phyloP scores from a whole-genome alignment of 2,113 vertebrate species.

The Calyptommatus sinebrachiatus region DNA sequence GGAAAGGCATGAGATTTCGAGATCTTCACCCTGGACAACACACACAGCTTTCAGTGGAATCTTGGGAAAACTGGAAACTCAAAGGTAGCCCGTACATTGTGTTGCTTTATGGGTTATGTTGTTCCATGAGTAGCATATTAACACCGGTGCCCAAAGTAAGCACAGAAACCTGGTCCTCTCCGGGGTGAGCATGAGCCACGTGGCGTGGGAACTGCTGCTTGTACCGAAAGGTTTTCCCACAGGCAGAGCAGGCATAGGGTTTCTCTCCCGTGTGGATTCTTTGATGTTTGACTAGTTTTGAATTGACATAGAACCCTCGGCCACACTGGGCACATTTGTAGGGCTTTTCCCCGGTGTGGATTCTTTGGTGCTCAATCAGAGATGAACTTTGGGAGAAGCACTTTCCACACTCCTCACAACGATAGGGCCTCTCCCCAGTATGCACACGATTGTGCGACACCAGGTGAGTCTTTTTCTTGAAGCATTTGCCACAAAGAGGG shows the following conservation, averaged over 20 bases:
- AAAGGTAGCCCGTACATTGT: too few relatives aligned
- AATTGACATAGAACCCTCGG: conserved; percentile 86
- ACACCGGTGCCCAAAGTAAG: conserved; percentile 21
- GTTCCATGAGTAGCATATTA: conserved; percentile 18
- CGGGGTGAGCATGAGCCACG: conserved; percentile 77
- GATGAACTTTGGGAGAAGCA: conserved; percentile 83
- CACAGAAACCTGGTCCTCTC: conserved; percentile 64
- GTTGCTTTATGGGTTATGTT: neutral
- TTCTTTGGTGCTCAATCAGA: conserved; percentile 82
- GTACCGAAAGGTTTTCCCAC: conserved; percentile 80
- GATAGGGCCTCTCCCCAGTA: conserved; percentile 85
- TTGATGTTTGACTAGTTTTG: conserved; percentile 85
- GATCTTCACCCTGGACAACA: neutral
- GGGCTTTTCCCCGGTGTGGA: conserved; percentile 85
- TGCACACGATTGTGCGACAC: conserved; percentile 86
- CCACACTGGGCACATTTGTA: conserved; percentile 85
- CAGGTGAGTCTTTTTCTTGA: conserved; percentile 86
- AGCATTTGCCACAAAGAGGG: conserved; percentile 86
- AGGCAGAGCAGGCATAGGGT: conserved; percentile 83
- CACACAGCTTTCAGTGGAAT: neutral
- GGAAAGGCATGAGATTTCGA: neutral
- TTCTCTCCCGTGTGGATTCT: conserved; percentile 84
- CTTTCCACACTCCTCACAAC: conserved; percentile 85
- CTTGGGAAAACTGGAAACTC: neutral
- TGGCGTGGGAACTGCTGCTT: conserved; percentile 79